phyloP scores from a whole-genome alignment of 2,888 invertebrate genomes.

The Limnephilus auricula region DNA sequence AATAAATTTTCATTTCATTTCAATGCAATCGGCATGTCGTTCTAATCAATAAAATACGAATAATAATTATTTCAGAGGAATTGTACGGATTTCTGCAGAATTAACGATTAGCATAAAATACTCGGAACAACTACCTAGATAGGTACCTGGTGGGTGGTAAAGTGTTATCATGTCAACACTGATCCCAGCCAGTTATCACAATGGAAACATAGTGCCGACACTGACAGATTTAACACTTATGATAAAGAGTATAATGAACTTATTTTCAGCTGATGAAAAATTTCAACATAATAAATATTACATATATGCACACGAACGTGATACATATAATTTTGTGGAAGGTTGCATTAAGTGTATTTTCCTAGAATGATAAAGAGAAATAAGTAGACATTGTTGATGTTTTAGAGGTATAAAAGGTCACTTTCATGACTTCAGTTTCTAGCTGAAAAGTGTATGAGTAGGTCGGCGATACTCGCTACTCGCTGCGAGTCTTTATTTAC shows the following conservation, averaged over 20 bases:
- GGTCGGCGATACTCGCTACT: background rate
- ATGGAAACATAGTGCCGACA: background rate
- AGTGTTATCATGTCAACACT: constrained; percentile 10
- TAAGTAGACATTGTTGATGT: background rate
- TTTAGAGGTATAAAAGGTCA: background rate
- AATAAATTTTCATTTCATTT: background rate
- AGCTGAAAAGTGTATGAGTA: background rate
- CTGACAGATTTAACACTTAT: background rate
- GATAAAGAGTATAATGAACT: background rate
- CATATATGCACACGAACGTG: background rate
- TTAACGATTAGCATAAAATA: constrained; percentile 5
- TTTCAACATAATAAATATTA: background rate
- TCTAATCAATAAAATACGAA: constrained; percentile 12
- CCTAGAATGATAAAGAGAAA: background rate
- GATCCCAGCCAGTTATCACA: background rate
- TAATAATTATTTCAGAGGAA: constrained; percentile 19
- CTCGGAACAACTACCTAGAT: background rate
- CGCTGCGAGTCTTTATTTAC: background rate
- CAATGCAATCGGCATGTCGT: background rate
- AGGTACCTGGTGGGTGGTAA: background rate
- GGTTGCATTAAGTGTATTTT: background rate
- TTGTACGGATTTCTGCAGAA: constrained; percentile 15
- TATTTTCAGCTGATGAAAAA: background rate
- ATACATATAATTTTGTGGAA: background rate
- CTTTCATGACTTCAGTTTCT: background rate